A percentile compares a stretch with the other conserved stretches of the same genome.
These are phyloP conservation scores for Drosophila nigrodunni DNA, from an alignment of 1,140 invertebrate species.

Conservation along the genomic window DNA sequence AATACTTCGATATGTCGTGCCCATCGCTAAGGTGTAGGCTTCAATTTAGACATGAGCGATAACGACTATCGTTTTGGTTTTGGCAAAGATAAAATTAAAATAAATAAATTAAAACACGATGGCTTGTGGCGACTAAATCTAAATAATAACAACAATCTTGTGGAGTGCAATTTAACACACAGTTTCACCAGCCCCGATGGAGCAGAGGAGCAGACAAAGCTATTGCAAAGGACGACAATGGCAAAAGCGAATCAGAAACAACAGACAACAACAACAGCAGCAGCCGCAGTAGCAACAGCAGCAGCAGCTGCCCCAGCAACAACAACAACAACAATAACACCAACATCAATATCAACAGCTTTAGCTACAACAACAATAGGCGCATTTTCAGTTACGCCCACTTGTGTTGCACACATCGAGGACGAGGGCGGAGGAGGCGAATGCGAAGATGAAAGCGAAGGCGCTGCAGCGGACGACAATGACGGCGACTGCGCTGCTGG, in stretches of 20 bases:
- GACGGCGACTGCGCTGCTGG: constrained; percentile 34
- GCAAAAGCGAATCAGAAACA: constrained; percentile 72
- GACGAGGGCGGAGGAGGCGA: constrained; percentile 44
- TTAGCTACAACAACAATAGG: constrained; percentile 14
- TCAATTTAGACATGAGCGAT: constrained; percentile 52
- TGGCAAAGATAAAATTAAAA: constrained; percentile 57
- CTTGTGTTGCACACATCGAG: constrained; percentile 47
- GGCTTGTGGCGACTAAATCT: constrained; percentile 64
- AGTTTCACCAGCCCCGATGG: constrained; percentile 55
- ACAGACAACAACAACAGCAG: constrained; percentile 46
- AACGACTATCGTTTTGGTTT: constrained; percentile 66
- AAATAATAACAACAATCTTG: constrained; percentile 70
- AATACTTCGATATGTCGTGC: constrained; percentile 4
- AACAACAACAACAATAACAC: constrained; percentile 26
- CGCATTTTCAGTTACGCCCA: constrained; percentile 47
- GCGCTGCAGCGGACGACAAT: constrained; percentile 34
- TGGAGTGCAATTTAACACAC: constrained; percentile 49
- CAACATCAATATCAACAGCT: constrained; percentile 26
- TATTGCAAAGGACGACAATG: constrained; percentile 62
- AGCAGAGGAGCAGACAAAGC: constrained; percentile 33
- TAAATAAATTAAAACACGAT: constrained; percentile 68
- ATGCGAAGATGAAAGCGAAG: constrained; percentile 11
- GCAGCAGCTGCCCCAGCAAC: constrained; percentile 20
- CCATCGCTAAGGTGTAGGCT: constrained; percentile 55
- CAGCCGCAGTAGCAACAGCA: constrained; percentile 23